Base-by-base conservation (phyloP, 2,797 vertebrate genomes). In the Onychomys torridus region DNA sequence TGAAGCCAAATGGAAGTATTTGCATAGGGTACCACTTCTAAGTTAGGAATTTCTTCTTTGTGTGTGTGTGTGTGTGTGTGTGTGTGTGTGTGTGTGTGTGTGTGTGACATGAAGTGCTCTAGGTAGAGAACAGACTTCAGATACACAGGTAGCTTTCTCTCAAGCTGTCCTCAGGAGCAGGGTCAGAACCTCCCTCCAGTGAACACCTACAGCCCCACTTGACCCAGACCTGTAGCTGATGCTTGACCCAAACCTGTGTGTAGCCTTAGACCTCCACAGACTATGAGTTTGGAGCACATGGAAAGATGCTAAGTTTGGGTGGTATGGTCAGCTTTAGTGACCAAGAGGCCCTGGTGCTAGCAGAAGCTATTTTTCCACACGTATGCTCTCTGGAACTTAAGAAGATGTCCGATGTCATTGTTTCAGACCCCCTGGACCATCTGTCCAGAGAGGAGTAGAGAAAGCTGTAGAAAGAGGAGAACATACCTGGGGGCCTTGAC, bases 311-410 rank as follows among this genome's bases (percentile, higher is more conserved):
- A 25, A 37, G 27, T 5, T 34, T 43, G 21, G 3, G 29, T 1
- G 2, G 23, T 2, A 5, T 1, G 7, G 14, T 67, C 8, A 5
- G 32, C 61, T 0, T 0, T 69, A 2, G 13, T 13, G n/a, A 40
- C 67, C 13, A 4, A 63, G 25, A 77, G 34, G 2, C 59, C n/a
- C 40, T 17, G 59, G 81, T 25, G 67, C 92, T 14, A 16, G 79
- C 11, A 23, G 55, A n/a, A 88, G 52, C 9, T 52, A 21, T 37
- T 91, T 97, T 40, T 92, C 77, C 13, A 13, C 40, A 59, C 40
- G 61, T 49, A 21, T 59, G 49, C 0, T 34, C 19, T 81, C 65
- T 67, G 86, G 21, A 9, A 0, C 52, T 63, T 49, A 85, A 52
- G 49, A 52, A 52, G 49, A 52, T 52, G 49, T 52, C 49, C 11